Conservation (phyloP, 2,888 invertebrate species). For the Tryphoninae sp. region DNA sequence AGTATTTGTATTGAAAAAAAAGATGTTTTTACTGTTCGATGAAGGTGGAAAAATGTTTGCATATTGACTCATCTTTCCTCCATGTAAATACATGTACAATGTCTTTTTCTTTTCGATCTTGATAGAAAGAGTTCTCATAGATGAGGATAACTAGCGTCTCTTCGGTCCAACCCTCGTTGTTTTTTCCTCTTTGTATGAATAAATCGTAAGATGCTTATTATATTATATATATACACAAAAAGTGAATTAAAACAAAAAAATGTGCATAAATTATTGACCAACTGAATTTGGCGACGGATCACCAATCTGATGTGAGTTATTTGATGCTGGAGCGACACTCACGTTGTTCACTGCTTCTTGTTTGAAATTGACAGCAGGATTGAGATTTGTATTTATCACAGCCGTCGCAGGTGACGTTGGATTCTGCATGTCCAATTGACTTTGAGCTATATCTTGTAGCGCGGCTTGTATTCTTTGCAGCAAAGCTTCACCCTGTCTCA, state of each 20-base stretch:
- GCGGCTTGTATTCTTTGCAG: constrained; percentile 95
- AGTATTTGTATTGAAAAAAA: constrained; percentile 38
- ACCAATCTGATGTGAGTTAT: constrained; percentile 73
- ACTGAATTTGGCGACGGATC: constrained; percentile 74
- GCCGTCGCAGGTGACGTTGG: constrained; percentile 83
- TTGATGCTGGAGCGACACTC: constrained; percentile 69
- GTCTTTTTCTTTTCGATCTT: constrained; percentile 19
- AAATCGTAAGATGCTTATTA: constrained; percentile 54
- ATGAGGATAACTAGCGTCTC: no score
- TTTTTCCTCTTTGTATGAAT: constrained; percentile 45
- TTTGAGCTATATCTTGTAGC: constrained; percentile 95
- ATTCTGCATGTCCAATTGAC: constrained; percentile 94
- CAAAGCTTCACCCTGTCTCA: constrained; percentile 92
- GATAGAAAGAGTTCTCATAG: background rate
- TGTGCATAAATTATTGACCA: constrained; percentile 68
- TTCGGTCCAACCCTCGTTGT: no score
- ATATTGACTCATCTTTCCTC: constrained; percentile 16
- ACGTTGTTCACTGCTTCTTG: constrained; percentile 73
- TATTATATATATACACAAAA: constrained; percentile 43
- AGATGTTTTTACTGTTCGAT: constrained; percentile 9
- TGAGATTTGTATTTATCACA: constrained; percentile 74
- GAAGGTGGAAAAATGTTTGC: constrained; percentile 14
- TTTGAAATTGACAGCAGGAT: constrained; percentile 70
- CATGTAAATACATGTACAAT: constrained; percentile 37
- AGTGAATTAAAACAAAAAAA: constrained; percentile 7